Evolutionary conservation across 2,797 vertebrate species (phyloP), one percentile per base, ranked within the genome.

Genomic region (Xyrichtys novacula): DNA sequence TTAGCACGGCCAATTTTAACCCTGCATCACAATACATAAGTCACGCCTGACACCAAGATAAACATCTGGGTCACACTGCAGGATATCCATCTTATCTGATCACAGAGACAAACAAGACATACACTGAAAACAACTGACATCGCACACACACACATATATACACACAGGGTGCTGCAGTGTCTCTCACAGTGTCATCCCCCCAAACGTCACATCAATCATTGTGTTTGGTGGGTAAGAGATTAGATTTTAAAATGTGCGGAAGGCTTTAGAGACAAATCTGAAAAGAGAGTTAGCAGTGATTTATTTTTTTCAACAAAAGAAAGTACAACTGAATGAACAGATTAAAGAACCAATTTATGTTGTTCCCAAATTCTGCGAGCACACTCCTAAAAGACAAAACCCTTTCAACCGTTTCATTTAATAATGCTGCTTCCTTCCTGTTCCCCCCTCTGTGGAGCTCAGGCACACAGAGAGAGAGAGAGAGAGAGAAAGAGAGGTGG

Each of bases 21-120:
- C 44, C 74, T 80, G 77, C 70, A 29, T 76, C 39, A 4, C 14
- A 74, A 82, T 60, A 31, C 70, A 83, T 78, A 84, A 85, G 81
- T 88, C 80, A 73, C 17, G 26, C 38, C 66, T 61, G 80, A 78
- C 85, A 79, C 78, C 7, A 0, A 67, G 86, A 85, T 88, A 82
- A 88, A 80, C 83, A 91, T 90, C 86, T 84, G 78, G 87, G 83
- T 83, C 83, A 81, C 63, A 72, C 72, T 81, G 55, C 70, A 71
- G 75, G 76, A 78, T 70, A 83, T 79, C 75, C 56, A 78, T 85
- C 81, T 85, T 58, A 81, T 83, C 84, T 77, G 79, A 87, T 84
- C 68, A 19, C 55, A 0, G 53, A 68, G 70, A 79, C 76, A 69
- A 80, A 83, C 83, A 71, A 75, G 82, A 77, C 68, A n/a, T 61